A percentile compares a stretch with the other conserved stretches of the same genome.
Conservation (phyloP, 2,797 vertebrate genomes). For the Onychomys leucogaster region DNA sequence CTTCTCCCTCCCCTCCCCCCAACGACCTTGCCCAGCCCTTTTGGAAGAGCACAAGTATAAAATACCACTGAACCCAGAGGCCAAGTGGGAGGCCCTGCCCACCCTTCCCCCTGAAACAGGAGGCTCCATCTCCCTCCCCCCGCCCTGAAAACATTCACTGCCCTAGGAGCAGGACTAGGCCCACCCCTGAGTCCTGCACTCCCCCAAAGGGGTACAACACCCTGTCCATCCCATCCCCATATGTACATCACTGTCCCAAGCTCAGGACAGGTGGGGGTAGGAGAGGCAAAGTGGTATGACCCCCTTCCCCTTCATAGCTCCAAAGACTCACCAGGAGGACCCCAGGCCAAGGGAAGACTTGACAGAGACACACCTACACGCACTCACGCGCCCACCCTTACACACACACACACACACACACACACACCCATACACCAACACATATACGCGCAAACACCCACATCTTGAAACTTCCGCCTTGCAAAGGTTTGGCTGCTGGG, state of each 20-base stretch:
- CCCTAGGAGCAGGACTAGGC: constrained; percentile 70
- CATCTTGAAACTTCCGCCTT: constrained; percentile 70
- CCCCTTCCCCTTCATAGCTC: constrained; percentile 83
- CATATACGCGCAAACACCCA: constrained; percentile 3
- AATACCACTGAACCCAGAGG: constrained; percentile 70
- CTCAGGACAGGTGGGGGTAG: constrained; percentile 70
- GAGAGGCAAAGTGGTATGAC: constrained; percentile 67
- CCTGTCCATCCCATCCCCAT: constrained; percentile 77
- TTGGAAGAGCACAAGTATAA: constrained; percentile 64
- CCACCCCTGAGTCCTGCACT: constrained; percentile 65
- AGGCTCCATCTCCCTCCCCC: constrained; percentile 76
- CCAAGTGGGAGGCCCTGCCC: constrained; percentile 77
- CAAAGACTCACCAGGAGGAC: constrained; percentile 76
- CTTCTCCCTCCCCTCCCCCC: constrained; percentile 19
- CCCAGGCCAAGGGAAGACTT: constrained; percentile 81
- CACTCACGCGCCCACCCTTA: background rate
- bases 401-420: background rate
- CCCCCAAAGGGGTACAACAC: constrained; percentile 66
- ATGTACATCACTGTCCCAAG: constrained; percentile 77
- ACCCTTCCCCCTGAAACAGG: constrained; percentile 71
- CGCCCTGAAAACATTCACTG: constrained; percentile 81
- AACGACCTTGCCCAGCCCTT: constrained; percentile 68
- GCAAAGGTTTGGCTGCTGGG: constrained; percentile 77
- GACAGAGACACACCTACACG: constrained; percentile 31
- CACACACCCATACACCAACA: background rate